Percentiles rank a stretch among this genome's conserved stretches.
Conservation (phyloP, 2,888 invertebrate species). For the Iselma pallidipennis region DNA sequence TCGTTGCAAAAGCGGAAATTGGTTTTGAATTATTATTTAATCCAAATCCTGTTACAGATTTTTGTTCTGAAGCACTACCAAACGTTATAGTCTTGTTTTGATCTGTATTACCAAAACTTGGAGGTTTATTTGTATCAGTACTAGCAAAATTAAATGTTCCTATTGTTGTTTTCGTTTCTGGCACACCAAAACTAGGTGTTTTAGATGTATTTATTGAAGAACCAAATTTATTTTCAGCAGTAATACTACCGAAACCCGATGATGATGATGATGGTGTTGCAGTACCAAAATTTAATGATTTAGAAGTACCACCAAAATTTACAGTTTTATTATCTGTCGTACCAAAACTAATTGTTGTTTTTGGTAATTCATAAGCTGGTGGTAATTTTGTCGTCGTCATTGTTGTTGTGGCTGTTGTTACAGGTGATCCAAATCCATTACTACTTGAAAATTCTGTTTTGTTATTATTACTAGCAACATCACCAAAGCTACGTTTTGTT, state of each 20-base stretch:
- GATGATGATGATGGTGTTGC: neutral
- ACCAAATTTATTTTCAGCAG: neutral
- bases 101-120: neutral
- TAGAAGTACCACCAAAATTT: neutral
- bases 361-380: conserved; percentile 6
- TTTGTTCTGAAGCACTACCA: neutral
- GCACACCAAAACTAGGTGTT: neutral
- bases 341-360: conserved; percentile 14
- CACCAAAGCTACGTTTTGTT: conserved; percentile 1
- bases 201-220: neutral
- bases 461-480: neutral
- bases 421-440: conserved; percentile 6
- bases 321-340: conserved; percentile 4
- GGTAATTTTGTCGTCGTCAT: conserved; percentile 2
- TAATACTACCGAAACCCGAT: neutral
- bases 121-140: neutral
- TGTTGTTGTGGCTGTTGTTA: conserved; percentile 3
- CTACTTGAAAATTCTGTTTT: neutral
- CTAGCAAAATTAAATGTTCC: neutral
- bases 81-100: neutral
- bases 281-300: neutral
- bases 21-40: conserved; percentile 3
- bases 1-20: no score
- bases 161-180: neutral
- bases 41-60: neutral